phyloP scores from a whole-genome alignment of 2,888 invertebrate species.

The Dysmachus trigonus region DNA sequence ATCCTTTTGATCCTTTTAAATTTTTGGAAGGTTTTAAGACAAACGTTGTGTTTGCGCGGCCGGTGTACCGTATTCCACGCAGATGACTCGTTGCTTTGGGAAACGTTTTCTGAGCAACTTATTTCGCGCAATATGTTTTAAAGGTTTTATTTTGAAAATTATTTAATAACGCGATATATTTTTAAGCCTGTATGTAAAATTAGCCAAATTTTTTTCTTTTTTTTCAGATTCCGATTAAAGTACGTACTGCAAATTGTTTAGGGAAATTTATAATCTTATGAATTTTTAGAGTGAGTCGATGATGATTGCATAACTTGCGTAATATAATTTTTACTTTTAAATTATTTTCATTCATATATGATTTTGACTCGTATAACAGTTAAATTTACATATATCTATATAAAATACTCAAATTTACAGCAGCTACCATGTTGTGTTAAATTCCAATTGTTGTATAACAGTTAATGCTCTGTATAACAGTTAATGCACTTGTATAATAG shows the following conservation, averaged over 20 bases:
- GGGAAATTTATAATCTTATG: not conserved
- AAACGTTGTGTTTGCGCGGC: not conserved
- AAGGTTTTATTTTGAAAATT: not conserved
- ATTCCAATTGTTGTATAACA: not conserved
- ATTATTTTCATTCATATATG: too few relatives aligned
- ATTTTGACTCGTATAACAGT: not conserved
- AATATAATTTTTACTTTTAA: too few relatives aligned
- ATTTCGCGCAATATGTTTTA: not conserved
- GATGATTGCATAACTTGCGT: not conserved
- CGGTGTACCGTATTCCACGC: not conserved
- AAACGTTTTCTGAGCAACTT: slow-evolving; percentile 41
- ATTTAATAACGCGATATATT: not conserved
- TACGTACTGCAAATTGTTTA: not conserved
- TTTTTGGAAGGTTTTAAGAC: not conserved
- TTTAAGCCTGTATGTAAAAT: not conserved
- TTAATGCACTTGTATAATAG: too few relatives aligned
- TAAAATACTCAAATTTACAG: not conserved
- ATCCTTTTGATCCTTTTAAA: not conserved
- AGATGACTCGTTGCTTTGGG: slow-evolving; percentile 14
- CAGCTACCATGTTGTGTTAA: not conserved
- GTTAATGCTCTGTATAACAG: not conserved
- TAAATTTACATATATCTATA: too few relatives aligned
- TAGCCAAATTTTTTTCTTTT: not conserved
- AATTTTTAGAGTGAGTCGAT: not conserved
- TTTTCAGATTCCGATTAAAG: not conserved